These are phyloP conservation scores for Polylopha cassiicola DNA, from an alignment of 2,888 invertebrate genomes.

Conservation along the genomic window DNA sequence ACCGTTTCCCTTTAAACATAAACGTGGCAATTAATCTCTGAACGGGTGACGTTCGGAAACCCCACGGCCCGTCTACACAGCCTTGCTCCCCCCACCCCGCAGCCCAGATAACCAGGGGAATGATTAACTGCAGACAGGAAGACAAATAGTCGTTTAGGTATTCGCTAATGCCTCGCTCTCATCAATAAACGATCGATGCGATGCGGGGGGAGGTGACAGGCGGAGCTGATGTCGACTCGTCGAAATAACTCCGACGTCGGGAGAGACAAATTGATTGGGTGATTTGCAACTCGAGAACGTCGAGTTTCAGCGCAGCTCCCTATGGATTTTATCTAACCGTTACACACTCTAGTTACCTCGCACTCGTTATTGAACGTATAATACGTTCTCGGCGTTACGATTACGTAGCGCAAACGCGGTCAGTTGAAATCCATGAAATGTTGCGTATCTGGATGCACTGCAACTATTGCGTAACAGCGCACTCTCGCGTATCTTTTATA, in stretches of 20 bases:
- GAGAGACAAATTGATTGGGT: constrained; percentile 38
- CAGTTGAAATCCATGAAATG: constrained; percentile 13
- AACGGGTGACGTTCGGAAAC: constrained; percentile 54
- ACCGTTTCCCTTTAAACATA: constrained; percentile 49
- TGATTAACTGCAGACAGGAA: constrained; percentile 75
- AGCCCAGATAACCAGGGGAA: constrained; percentile 59
- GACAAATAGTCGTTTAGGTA: constrained; percentile 76
- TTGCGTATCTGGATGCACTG: too few species aligned
- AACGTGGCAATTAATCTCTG: constrained; percentile 72
- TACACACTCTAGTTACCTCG: too few species aligned
- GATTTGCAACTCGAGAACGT: constrained; percentile 22
- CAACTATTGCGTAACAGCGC: constrained; percentile 30
- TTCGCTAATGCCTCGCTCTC: constrained; percentile 70
- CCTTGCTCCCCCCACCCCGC: constrained; percentile 27
- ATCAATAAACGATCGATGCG: constrained; percentile 64
- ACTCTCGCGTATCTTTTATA: too few species aligned
- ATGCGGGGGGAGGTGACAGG: constrained; percentile 30
- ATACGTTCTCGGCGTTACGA: too few species aligned
- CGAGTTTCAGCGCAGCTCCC: too few species aligned
- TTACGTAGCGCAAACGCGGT: too few species aligned
- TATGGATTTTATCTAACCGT: too few species aligned
- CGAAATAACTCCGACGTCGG: constrained; percentile 33
- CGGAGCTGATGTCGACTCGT: constrained; percentile 32
- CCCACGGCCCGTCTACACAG: constrained; percentile 33
- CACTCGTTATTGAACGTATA: too few species aligned